Percentiles rank a stretch among this genome's conserved stretches.
These are phyloP conservation scores for Scaeva pyrastri DNA, from an alignment of 2,888 invertebrate genomes.

Conservation along the genomic window DNA sequence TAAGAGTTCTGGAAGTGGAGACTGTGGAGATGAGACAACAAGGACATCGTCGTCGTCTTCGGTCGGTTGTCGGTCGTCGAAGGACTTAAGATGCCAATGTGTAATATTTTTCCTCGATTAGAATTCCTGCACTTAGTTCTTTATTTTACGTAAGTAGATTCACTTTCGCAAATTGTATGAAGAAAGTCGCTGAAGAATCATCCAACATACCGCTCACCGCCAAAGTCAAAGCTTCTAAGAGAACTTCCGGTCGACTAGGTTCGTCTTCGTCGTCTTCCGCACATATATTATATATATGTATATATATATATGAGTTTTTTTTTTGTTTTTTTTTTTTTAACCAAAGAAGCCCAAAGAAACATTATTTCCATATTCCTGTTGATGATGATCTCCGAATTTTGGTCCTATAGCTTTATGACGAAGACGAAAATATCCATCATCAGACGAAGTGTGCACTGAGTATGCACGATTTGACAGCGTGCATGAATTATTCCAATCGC, in stretches of 20 bases:
- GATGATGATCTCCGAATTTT: conserved; percentile 56
- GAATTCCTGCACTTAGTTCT: conserved; percentile 63
- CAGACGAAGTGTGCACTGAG: background rate
- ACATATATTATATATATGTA: no score
- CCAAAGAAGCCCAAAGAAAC: conserved; percentile 49
- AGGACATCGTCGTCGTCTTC: background rate
- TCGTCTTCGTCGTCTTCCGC: conserved; percentile 42
- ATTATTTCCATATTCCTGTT: conserved; percentile 71
- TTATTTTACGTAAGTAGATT: conserved; percentile 13
- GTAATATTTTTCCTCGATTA: conserved; percentile 69
- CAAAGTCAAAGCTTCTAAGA: background rate
- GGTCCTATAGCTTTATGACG: background rate
- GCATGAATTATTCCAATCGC: conserved; percentile 70
- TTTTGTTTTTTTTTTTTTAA: no score
- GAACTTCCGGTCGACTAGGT: conserved; percentile 73
- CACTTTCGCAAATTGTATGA: conserved; percentile 47
- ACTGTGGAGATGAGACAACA: conserved; percentile 40
- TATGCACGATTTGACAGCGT: conserved; percentile 47
- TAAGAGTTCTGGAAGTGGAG: conserved; percentile 32
- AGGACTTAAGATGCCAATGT: conserved; percentile 40
- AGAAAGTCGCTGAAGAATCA: conserved; percentile 16
- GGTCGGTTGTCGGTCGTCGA: no score
- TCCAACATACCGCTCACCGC: background rate
- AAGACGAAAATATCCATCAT: conserved; percentile 23
- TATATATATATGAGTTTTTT: no score